Conservation (phyloP, 2,797 vertebrate genomes). For the Acanthurus tractus region DNA sequence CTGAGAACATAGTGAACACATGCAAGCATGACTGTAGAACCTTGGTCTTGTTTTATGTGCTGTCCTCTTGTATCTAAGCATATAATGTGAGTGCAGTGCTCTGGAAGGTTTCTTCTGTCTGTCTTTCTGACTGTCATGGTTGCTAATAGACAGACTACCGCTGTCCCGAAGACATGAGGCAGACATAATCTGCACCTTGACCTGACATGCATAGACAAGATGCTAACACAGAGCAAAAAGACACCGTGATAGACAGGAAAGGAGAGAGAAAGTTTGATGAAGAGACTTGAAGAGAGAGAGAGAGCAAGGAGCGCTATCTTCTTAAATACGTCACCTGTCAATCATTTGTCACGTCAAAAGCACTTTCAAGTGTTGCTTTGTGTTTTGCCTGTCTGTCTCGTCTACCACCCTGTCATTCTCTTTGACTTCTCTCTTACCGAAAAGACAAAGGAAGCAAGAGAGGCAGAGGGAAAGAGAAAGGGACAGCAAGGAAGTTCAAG, state of each 20-base stretch:
- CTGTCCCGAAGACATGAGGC: slow-evolving; percentile 52
- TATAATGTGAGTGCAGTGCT: not conserved
- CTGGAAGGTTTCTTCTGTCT: slow-evolving; percentile 5
- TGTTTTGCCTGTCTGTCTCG: slow-evolving; percentile 37
- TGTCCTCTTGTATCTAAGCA: not conserved
- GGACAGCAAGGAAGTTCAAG: not conserved
- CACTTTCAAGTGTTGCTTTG: slow-evolving; percentile 32
- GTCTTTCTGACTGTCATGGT: slow-evolving; percentile 28
- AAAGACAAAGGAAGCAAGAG: slow-evolving; percentile 5
- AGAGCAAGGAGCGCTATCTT: slow-evolving; percentile 21
- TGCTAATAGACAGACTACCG: slow-evolving; percentile 32
- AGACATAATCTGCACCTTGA: slow-evolving; percentile 55
- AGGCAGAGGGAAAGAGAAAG: not conserved
- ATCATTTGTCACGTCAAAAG: slow-evolving; percentile 58
- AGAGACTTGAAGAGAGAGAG: slow-evolving; percentile 25
- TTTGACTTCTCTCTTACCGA: slow-evolving; percentile 1
- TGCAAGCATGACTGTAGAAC: not conserved
- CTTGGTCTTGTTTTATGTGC: not conserved
- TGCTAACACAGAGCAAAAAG: slow-evolving; percentile 37
- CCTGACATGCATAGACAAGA: slow-evolving; percentile 64
- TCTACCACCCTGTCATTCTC: slow-evolving; percentile 23
- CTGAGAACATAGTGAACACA: not conserved
- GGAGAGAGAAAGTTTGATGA: slow-evolving; percentile 19
- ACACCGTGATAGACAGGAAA: slow-evolving; percentile 28
- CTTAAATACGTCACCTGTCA: slow-evolving; percentile 58